A percentile compares a stretch with the other conserved stretches of the same genome.
phyloP scores from a whole-genome alignment of 1,140 invertebrate genomes.

The Psilanteris sp. region DNA sequence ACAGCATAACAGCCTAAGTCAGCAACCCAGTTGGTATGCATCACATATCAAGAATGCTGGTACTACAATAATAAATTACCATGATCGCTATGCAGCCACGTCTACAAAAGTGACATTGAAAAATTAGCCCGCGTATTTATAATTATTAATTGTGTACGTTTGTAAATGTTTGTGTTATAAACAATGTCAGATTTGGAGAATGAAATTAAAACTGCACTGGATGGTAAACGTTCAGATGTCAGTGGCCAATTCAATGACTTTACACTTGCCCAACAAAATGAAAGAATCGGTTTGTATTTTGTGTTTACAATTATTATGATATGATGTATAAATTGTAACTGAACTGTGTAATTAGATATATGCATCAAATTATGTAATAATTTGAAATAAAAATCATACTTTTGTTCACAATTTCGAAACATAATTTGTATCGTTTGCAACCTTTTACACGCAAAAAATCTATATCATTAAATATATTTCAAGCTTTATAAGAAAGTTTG shows the following conservation, averaged over 20 bases:
- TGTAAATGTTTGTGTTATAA: constrained; percentile 2
- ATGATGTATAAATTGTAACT: no score
- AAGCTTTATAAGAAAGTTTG: no score
- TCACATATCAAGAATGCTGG: constrained; percentile 30
- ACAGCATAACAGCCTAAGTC: no score
- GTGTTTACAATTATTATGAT: constrained; percentile 12
- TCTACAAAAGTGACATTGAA: constrained; percentile 31
- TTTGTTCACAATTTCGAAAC: no score
- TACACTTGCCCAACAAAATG: constrained; percentile 47
- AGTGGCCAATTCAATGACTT: constrained; percentile 55
- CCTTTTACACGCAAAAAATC: no score
- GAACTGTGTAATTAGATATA: no score
- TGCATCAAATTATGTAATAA: no score
- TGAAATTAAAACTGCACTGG: constrained; percentile 38
- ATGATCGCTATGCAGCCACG: constrained; percentile 35
- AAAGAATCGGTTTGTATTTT: constrained; percentile 40
- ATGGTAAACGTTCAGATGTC: constrained; percentile 37
- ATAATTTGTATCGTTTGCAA: no score
- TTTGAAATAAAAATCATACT: no score
- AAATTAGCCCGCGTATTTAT: neutral
- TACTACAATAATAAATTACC: constrained; percentile 35
- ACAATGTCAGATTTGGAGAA: constrained; percentile 50
- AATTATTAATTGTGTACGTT: constrained; percentile 2
- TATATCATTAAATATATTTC: no score
- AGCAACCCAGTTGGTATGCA: constrained; percentile 24